Conservation (phyloP, 1,140 invertebrate genomes). For the Drosophila bocki region DNA sequence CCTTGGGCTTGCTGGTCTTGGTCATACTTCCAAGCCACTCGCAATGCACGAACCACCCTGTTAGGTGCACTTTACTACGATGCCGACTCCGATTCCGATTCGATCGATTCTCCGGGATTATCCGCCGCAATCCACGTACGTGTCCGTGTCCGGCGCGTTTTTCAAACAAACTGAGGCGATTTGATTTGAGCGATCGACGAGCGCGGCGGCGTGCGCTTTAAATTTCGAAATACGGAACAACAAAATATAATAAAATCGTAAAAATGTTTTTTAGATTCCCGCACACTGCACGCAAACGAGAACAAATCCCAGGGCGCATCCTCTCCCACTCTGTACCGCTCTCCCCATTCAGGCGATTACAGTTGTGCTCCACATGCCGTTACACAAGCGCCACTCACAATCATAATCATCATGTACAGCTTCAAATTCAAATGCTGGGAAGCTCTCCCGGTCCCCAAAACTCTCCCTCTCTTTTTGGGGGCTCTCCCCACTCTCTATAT, state of each 20-base stretch:
- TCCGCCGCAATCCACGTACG: conserved; percentile 64
- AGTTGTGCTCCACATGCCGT: conserved; percentile 71
- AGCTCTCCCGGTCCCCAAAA: conserved; percentile 34
- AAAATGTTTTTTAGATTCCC: conserved; percentile 69
- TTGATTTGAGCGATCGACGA: conserved; percentile 30
- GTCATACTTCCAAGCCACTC: conserved; percentile 49
- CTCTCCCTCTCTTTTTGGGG: conserved; percentile 18
- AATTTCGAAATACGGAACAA: conserved; percentile 66
- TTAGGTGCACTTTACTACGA: conserved; percentile 4
- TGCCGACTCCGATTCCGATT: conserved; percentile 1
- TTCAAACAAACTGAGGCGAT: conserved; percentile 65
- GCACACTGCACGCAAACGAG: conserved; percentile 41
- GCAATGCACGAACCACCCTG: not conserved
- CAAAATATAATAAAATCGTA: conserved; percentile 66
- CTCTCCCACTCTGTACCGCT: conserved; percentile 23
- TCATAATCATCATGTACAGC: conserved; percentile 64
- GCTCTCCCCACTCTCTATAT: conserved; percentile 1
- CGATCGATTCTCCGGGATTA: conserved; percentile 28
- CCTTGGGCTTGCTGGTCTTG: conserved; percentile 69
- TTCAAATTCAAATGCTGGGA: conserved; percentile 66
- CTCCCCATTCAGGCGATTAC: conserved; percentile 58
- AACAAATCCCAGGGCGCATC: conserved; percentile 40
- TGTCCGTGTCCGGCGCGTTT: conserved; percentile 79
- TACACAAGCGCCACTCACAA: conserved; percentile 49
- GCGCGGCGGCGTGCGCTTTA: conserved; percentile 47